Evolutionary conservation across 2,113 vertebrate species (phyloP).

Genomic region (Bos indicus): DNA sequence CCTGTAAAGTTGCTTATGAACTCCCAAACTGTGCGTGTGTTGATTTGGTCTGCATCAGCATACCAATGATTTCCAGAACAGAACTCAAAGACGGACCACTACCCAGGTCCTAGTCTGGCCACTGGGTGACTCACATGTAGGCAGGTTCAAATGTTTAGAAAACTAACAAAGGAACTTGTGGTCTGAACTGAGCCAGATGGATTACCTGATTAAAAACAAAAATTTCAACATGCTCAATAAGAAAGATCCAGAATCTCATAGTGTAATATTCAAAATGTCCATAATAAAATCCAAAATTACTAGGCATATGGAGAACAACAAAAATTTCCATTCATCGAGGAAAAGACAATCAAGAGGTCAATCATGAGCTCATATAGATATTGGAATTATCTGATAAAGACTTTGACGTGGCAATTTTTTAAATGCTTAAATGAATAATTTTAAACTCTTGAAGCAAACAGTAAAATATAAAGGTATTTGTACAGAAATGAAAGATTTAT

Average conservation of each 20-base stretch:
- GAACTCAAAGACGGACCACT: background rate
- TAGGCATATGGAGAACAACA: background rate
- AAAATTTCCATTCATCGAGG: background rate
- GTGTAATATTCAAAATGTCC: background rate
- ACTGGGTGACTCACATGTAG: background rate
- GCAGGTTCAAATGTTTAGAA: background rate
- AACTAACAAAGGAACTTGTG: background rate
- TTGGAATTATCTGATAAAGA: background rate
- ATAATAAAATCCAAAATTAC: background rate
- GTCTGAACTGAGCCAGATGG: background rate
- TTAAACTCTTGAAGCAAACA: background rate
- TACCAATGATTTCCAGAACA: background rate
- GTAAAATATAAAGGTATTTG: background rate
- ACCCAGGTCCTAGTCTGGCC: background rate
- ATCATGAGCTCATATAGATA: background rate
- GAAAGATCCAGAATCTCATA: background rate
- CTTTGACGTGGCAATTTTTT: background rate
- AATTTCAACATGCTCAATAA: background rate
- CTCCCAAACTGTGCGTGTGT: background rate
- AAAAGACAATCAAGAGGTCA: background rate
- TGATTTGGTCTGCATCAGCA: background rate
- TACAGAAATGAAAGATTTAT: background rate
- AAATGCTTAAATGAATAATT: constrained; percentile 8
- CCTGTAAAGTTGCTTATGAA: background rate
- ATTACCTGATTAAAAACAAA: background rate